Conservation (phyloP, 2,888 invertebrate species). For the Hemistola chrysoprasaria region DNA sequence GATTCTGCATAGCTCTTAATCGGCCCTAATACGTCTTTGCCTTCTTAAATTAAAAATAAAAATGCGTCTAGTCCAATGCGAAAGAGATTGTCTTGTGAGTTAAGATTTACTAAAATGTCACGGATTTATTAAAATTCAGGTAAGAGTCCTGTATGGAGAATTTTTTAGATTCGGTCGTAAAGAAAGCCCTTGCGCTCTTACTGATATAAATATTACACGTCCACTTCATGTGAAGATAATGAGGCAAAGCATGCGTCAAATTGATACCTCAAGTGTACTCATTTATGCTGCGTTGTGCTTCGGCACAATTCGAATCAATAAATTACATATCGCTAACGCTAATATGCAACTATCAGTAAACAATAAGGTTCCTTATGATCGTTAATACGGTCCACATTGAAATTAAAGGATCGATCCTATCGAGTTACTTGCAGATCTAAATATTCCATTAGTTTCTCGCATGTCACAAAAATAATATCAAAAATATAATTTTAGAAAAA, state of each 20-base stretch:
- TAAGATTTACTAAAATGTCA: slow-evolving; percentile 58
- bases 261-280: slow-evolving; percentile 46
- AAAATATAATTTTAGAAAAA: slow-evolving; percentile 56
- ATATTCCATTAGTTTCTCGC: slow-evolving; percentile 43
- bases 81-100: slow-evolving; percentile 75
- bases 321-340: slow-evolving; percentile 58
- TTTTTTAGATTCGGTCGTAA: slow-evolving; percentile 52
- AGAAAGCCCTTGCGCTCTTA: slow-evolving; percentile 50
- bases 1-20: slow-evolving; percentile 55
- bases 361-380: slow-evolving; percentile 40
- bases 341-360: slow-evolving; percentile 48
- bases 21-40: slow-evolving; percentile 78
- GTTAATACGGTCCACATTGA: too few species aligned
- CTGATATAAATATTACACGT: slow-evolving; percentile 72
- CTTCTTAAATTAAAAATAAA: slow-evolving; percentile 73
- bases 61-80: slow-evolving; percentile 80
- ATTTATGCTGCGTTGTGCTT: slow-evolving; percentile 35
- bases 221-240: slow-evolving; percentile 75
- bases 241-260: slow-evolving; percentile 76
- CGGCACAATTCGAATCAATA: slow-evolving; percentile 42
- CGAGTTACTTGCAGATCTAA: slow-evolving; percentile 24
- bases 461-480: slow-evolving; percentile 47
- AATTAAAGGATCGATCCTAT: too few species aligned
- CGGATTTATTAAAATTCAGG: slow-evolving; percentile 52
- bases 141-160: slow-evolving; percentile 57